Conservation (phyloP, 2,888 invertebrate genomes). For the Phaonia tiefii region DNA sequence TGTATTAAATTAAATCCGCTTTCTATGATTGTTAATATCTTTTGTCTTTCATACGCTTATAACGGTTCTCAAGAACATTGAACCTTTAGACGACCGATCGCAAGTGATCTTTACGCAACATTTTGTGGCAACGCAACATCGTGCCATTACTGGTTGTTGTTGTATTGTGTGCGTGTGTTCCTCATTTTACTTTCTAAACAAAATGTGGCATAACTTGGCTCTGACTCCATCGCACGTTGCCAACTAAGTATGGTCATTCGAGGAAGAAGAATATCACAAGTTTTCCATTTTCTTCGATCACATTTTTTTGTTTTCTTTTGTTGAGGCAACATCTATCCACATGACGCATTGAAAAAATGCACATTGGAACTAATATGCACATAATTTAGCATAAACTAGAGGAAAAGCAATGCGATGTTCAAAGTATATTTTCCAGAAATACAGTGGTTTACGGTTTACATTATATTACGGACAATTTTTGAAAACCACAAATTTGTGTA, state of each 20-base stretch:
- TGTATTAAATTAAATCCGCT: too few relatives aligned
- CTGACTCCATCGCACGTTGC: conserved; percentile 33
- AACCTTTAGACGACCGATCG: conserved; percentile 48
- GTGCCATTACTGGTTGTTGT: conserved; percentile 12
- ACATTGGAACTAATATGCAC: conserved; percentile 54
- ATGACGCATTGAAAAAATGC: conserved; percentile 19
- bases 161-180: conserved; percentile 10
- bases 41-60: conserved; percentile 29
- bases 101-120: conserved; percentile 60
- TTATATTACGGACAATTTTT: too few relatives aligned
- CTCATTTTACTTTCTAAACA: conserved; percentile 66
- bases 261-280: conserved; percentile 49
- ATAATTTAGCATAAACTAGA: conserved; percentile 65
- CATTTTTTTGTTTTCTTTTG: conserved; percentile 22
- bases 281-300: conserved; percentile 33
- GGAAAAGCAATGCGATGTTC: conserved; percentile 24
- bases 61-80: conserved; percentile 56
- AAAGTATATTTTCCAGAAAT: neutral
- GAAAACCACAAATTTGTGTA: neutral
- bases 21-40: conserved; percentile 26
- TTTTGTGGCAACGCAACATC: neutral
- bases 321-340: neutral
- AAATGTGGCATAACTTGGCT: conserved; percentile 50
- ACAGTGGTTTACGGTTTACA: conserved; percentile 18
- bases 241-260: conserved; percentile 63